phyloP scores from a whole-genome alignment of 2,113 vertebrate genomes.

The Psilopsiagon aurifrons region DNA sequence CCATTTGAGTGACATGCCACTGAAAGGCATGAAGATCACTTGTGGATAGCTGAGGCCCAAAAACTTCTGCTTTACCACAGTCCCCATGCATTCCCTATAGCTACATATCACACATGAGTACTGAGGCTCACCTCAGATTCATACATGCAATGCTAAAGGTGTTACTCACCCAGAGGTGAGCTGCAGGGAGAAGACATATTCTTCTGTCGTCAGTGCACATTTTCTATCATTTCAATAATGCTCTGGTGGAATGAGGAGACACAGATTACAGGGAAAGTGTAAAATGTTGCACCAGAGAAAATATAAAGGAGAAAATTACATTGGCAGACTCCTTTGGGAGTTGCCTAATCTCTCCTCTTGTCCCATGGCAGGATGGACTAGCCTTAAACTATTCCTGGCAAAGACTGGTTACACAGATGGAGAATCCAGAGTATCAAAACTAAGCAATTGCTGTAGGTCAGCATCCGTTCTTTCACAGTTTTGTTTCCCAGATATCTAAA shows the following conservation, averaged over 20 bases:
- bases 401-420: neutral
- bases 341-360: neutral
- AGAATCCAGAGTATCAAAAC: neutral
- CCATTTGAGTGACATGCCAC: neutral
- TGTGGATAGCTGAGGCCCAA: neutral
- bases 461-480: neutral
- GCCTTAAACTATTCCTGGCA: neutral
- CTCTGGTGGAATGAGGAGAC: neutral
- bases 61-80: fast-evolving
- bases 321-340: neutral
- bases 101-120: neutral
- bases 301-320: neutral
- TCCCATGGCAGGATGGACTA: neutral
- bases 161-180: neutral
- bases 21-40: neutral
- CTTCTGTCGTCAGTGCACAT: neutral
- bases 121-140: neutral
- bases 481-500: neutral
- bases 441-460: neutral
- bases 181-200: neutral
- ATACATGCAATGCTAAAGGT: neutral
- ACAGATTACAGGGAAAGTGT: neutral
- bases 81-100: neutral
- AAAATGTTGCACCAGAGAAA: neutral
- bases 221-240: neutral